Conservation (phyloP, 2,113 vertebrate species). For the Pseudolaguvia tuberculata region DNA sequence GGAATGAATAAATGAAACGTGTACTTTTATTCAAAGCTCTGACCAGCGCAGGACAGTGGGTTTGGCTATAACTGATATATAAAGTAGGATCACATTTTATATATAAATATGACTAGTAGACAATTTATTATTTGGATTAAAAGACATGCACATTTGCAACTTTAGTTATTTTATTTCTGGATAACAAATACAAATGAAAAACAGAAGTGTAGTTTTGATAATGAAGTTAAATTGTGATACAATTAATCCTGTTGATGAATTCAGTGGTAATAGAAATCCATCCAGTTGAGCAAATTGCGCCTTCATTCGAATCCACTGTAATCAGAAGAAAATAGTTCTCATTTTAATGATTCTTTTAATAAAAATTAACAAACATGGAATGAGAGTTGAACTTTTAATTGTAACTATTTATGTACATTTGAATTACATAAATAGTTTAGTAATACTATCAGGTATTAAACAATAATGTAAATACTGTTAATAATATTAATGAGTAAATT, state of each 20-base stretch:
- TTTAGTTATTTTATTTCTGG: constrained; percentile 40
- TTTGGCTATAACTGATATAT: neutral
- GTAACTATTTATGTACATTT: neutral
- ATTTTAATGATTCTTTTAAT: neutral
- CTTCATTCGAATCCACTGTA: constrained; percentile 70
- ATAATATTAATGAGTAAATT: neutral
- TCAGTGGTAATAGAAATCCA: neutral
- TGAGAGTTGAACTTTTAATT: neutral
- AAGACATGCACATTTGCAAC: neutral
- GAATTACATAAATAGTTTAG: neutral
- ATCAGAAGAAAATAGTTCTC: constrained; percentile 28
- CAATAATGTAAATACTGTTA: neutral
- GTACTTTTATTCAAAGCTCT: neutral
- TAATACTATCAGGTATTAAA: neutral
- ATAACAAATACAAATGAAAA: constrained; percentile 37
- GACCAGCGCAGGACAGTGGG: no score
- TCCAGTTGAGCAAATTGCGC: neutral
- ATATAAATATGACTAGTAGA: no score
- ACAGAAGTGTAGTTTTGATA: constrained; percentile 28
- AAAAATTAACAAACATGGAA: neutral
- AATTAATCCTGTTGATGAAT: constrained; percentile 26
- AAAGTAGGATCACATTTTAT: no score
- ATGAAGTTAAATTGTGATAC: constrained; percentile 2
- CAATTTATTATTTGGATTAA: no score
- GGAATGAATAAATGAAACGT: no score